Base-by-base conservation (phyloP, 2,888 invertebrate genomes). In the Keiferia lycopersicella region DNA sequence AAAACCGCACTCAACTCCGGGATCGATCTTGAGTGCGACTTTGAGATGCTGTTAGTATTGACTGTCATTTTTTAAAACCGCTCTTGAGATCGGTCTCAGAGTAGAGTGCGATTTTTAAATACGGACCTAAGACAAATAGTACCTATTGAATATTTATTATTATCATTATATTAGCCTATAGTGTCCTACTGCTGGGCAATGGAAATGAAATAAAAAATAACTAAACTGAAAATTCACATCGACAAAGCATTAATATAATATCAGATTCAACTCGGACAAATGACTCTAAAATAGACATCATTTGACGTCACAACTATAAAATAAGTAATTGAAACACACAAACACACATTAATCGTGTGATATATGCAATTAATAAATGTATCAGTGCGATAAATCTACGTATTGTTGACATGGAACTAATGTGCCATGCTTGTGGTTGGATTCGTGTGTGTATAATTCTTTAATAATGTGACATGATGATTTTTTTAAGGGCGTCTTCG, bases 331-430 rank as follows among this genome's bases (percentile, higher is more conserved):
- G 71, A 72, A 74, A 74, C 70, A 70, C 72, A 76, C 75, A 81
- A 81, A 78, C 79, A 76, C 51, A 71, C 74, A 88, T 88, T 81
- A 87, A 87, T 87, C 79, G 79, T 79, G 62, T 68, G 66, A 68
- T 76, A 76, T 70, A 68, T 77, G 80, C 83, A 82, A 87, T 88
- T 86, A 86, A 86, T 88, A 81, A 73, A 73, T 72, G 71, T 72
- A 71, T 69, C 69, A 67, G 67, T 64, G 77, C 74, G 67, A 84
- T 86, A 83, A 80, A 82, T 87, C 80, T 77, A 65, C 68, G 73
- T 74, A 80, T 78, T 80, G 85, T 81, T 84, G 87, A 88, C 86
- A 86, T 86, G 85, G 83, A 70, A 80, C 77, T 74, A 76, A 78
- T 82, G 76, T 75, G 66, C 73, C 72, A 70, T 71, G 69, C 65